These are phyloP conservation scores for Cephonodes hylas DNA, from an alignment of 2,888 invertebrate genomes.

Conservation along the genomic window DNA sequence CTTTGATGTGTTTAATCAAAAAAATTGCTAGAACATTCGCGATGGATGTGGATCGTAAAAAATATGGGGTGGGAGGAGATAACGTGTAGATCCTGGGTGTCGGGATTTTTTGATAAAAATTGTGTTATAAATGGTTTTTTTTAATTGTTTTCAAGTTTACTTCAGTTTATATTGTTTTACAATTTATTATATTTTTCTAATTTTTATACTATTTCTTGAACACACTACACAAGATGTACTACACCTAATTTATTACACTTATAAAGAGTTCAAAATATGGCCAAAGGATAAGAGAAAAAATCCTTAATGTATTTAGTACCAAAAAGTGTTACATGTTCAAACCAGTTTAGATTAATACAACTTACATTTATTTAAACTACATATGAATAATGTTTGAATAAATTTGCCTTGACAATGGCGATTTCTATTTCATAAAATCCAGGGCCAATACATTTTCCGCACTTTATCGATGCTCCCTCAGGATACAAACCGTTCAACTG, in stretches of 20 bases:
- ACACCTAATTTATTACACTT: no score
- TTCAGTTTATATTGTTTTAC: background rate
- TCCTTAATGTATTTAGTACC: no score
- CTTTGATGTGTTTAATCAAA: background rate
- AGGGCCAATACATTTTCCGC: background rate
- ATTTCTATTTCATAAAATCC: background rate
- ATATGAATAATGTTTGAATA: no score
- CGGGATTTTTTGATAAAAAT: background rate
- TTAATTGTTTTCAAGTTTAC: background rate
- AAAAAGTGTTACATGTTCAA: no score
- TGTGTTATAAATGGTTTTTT: background rate
- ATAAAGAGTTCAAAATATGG: no score
- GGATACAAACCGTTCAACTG: constrained; percentile 6
- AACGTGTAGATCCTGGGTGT: background rate
- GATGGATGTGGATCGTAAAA: background rate
- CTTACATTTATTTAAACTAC: no score
- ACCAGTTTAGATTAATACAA: no score
- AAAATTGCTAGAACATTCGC: background rate
- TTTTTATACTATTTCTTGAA: background rate
- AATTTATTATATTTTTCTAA: background rate
- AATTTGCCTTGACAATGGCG: background rate
- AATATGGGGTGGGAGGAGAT: background rate
- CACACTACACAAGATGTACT: background rate
- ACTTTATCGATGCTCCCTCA: background rate
- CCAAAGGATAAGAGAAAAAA: no score